These are phyloP conservation scores for Lasioglossum marginatum DNA, from an alignment of 2,888 invertebrate species.

Conservation along the genomic window DNA sequence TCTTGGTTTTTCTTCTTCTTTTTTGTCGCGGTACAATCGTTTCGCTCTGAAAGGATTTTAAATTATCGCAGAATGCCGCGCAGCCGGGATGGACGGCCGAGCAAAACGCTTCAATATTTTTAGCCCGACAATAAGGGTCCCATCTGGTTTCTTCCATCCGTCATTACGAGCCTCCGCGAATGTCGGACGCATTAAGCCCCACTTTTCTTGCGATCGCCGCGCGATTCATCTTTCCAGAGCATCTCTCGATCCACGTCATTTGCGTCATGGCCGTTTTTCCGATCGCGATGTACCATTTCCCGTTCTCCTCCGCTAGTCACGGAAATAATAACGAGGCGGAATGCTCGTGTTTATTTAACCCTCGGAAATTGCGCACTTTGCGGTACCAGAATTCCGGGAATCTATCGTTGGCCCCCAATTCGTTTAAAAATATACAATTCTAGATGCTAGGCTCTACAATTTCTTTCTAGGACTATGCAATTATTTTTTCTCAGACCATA, in stretches of 20 bases:
- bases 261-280: slow-evolving; percentile 32
- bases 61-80: background rate
- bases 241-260: slow-evolving; percentile 54
- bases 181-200: slow-evolving; percentile 37
- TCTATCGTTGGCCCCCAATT: background rate
- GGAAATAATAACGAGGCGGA: slow-evolving; percentile 9
- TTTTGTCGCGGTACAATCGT: background rate
- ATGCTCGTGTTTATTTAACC: slow-evolving; percentile 5
- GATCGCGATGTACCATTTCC: slow-evolving; percentile 21
- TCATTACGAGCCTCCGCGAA: slow-evolving; percentile 37
- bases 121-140: slow-evolving; percentile 45
- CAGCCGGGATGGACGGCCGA: background rate
- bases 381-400: background rate
- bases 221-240: slow-evolving; percentile 62
- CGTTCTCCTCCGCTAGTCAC: background rate
- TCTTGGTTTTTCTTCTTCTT: background rate
- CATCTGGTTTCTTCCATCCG: slow-evolving; percentile 45
- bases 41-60: background rate
- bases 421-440: background rate
- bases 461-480: background rate
- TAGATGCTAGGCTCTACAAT: background rate
- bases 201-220: slow-evolving; percentile 37
- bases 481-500: background rate
- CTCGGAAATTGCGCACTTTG: background rate
- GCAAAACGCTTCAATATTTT: slow-evolving; percentile 38